Evolutionary conservation across 2,888 invertebrate species (phyloP).

Genomic region (Drosophila percnosoma): DNA sequence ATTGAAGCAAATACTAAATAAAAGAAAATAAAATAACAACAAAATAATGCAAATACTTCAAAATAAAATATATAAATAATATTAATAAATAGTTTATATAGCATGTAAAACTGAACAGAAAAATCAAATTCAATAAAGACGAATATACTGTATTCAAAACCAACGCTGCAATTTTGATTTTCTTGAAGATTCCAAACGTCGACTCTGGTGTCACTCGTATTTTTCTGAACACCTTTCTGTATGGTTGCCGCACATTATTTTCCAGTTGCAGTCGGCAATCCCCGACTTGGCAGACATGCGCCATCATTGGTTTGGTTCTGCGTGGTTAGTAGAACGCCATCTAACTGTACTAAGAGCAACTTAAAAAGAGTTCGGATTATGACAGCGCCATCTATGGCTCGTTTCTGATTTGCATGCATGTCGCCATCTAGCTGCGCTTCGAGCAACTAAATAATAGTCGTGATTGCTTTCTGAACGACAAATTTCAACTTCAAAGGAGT

Average conservation of each 20-base stretch:
- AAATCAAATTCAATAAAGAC: conserved; percentile 79
- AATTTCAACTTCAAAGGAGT: neutral
- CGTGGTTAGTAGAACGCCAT: neutral
- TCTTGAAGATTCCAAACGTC: too few relatives aligned
- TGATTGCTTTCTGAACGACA: too few relatives aligned
- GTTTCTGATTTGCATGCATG: neutral
- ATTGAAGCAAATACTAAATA: conserved; percentile 32
- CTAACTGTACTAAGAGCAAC: neutral
- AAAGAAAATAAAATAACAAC: conserved; percentile 19
- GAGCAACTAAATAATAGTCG: neutral
- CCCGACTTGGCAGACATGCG: neutral
- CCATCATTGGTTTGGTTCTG: neutral
- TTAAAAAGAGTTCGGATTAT: neutral
- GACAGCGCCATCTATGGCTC: neutral
- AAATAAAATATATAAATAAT: conserved; percentile 61
- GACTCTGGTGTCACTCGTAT: neutral
- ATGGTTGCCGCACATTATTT: neutral
- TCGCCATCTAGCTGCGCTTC: neutral
- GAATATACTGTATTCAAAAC: conserved; percentile 77
- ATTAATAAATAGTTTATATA: conserved; percentile 74
- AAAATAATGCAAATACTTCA: conserved; percentile 47
- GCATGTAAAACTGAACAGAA: conserved; percentile 77
- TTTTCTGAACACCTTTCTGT: neutral
- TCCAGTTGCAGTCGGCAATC: neutral
- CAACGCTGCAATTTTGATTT: conserved; percentile 6